Percentiles rank a stretch among this genome's conserved stretches.
Evolutionary conservation across 2,888 invertebrate species (phyloP).

Genomic region (Encarsia formosa): DNA sequence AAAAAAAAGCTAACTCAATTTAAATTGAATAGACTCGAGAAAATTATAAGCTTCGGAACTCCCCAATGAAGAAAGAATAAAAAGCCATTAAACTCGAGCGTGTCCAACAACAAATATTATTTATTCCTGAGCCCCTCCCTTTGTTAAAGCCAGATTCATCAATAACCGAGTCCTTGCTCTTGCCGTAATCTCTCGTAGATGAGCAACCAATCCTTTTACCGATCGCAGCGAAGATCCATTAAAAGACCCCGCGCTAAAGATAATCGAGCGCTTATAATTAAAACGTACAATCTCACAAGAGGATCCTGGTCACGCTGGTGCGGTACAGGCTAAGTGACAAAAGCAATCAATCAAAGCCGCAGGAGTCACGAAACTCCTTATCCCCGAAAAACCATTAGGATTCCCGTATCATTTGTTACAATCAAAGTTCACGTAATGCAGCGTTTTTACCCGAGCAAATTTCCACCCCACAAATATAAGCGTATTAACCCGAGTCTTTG

Average conservation of each 20-base stretch:
- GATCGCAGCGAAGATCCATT: conserved; percentile 24
- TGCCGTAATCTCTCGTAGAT: neutral
- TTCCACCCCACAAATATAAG: no score
- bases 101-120: conserved; percentile 17
- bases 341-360: conserved; percentile 48
- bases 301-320: conserved; percentile 7
- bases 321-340: conserved; percentile 42
- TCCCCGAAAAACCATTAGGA: conserved; percentile 39
- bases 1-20: no score
- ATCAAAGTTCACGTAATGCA: conserved; percentile 12
- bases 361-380: conserved; percentile 27
- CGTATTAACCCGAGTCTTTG: no score
- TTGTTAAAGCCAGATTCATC: no score
- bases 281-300: conserved; percentile 30
- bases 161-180: conserved; percentile 16
- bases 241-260: conserved; percentile 12
- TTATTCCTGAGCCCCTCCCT: conserved; percentile 2
- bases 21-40: no score
- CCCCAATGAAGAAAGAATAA: neutral
- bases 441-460: neutral
- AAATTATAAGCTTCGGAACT: no score
- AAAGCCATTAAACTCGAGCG: neutral
- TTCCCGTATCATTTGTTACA: conserved; percentile 44
- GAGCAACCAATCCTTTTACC: conserved; percentile 21
- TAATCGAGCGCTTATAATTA: conserved; percentile 36